Evolutionary conservation across 2,113 vertebrate species (phyloP).

Genomic region (Galeopterus variegatus): DNA sequence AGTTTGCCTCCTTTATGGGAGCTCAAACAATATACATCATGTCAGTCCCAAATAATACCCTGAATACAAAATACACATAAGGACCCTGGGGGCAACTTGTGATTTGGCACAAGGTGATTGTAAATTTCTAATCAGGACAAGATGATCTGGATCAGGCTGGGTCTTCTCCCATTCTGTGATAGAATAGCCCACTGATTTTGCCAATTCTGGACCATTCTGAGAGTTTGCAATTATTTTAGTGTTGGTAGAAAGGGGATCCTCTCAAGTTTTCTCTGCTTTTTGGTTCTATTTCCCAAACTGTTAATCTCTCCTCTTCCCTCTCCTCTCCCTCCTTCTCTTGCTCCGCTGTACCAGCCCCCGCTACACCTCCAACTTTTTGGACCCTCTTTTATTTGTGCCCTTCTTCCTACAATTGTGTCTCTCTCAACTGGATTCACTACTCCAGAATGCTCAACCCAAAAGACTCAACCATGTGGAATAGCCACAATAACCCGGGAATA

Average conservation of each 20-base stretch:
- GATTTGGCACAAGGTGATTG: neutral
- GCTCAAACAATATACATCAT: neutral
- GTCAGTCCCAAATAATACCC: neutral
- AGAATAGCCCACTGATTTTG: neutral
- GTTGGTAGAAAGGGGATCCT: constrained; percentile 5
- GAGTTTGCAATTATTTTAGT: neutral
- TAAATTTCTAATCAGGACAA: neutral
- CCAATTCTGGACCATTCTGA: neutral
- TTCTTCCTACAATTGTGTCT: neutral
- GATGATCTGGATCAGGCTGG: neutral
- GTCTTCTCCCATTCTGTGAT: neutral
- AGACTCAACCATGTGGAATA: neutral
- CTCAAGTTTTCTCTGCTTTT: neutral
- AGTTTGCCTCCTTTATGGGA: neutral
- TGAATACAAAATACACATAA: neutral
- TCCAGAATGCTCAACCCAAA: neutral
- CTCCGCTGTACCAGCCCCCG: no score
- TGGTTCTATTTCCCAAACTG: neutral
- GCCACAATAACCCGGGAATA: neutral
- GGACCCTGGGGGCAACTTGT: neutral
- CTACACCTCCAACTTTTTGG: neutral
- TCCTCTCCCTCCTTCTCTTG: no score
- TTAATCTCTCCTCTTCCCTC: neutral
- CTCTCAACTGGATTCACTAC: neutral
- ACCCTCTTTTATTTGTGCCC: neutral